Conservation (phyloP, 2,113 vertebrate species). For the Hippocampus zosterae region DNA sequence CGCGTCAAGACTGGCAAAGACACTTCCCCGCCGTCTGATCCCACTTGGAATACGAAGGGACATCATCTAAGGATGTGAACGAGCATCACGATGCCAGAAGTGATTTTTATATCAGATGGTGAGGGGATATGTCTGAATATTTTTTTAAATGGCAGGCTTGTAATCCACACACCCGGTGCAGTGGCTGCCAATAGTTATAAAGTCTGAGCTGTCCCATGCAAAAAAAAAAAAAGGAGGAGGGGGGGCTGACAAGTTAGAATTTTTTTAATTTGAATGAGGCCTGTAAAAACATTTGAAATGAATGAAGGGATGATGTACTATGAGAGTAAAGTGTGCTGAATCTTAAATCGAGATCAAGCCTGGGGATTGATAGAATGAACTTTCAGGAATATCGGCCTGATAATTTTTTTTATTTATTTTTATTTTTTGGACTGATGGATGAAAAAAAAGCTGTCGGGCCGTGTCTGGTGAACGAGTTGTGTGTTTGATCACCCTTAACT, state of each 20-base stretch:
- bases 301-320: not conserved
- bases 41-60: conserved; percentile 13
- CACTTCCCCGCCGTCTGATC: conserved; percentile 6
- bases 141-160: conserved; percentile 17
- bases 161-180: conserved; percentile 3
- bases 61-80: not conserved
- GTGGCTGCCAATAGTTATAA: conserved; percentile 4
- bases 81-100: not conserved
- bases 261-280: not conserved
- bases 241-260: conserved; percentile 4
- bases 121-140: conserved; percentile 10
- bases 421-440: not conserved
- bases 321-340: not conserved
- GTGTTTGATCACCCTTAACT: conserved; percentile 28
- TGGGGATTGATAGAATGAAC: not conserved
- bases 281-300: conserved; percentile 4
- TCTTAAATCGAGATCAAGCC: not conserved
- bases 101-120: conserved; percentile 10
- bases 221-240: not conserved
- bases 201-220: conserved; percentile 17
- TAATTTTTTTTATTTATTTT: not conserved
- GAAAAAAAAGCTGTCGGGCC: conserved; percentile 12
- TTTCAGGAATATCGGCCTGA: conserved; percentile 32
- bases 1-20: conserved; percentile 3
- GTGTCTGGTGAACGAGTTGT: conserved; percentile 1